Evolutionary conservation across 2,113 vertebrate species (phyloP).

Genomic region (Euleptes europaea): DNA sequence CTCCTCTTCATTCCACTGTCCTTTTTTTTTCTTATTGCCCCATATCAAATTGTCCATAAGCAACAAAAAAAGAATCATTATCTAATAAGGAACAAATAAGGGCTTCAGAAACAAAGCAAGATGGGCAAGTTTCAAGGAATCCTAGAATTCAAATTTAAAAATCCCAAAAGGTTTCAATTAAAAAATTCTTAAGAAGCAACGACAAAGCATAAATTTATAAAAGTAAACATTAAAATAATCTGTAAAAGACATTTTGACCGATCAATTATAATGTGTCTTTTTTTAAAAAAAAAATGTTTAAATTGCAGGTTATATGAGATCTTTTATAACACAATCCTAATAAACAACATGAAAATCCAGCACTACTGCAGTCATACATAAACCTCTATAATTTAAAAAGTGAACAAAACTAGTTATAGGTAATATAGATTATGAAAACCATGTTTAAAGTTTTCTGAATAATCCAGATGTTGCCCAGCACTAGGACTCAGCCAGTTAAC

Average conservation of each 20-base stretch:
- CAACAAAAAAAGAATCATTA: neutral
- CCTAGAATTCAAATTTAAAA: neutral
- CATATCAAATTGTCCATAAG: constrained; percentile 42
- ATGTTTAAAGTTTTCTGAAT: neutral
- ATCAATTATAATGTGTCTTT: neutral
- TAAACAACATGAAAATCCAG: neutral
- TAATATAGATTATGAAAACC: neutral
- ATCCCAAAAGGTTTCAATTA: neutral
- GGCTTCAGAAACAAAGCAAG: constrained; percentile 2
- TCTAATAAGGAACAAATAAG: neutral
- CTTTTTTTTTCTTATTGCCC: constrained; percentile 49
- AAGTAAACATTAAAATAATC: neutral
- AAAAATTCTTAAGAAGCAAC: neutral
- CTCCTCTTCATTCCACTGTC: constrained; percentile 53
- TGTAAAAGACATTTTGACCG: neutral
- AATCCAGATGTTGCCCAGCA: constrained; percentile 19
- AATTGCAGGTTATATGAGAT: neutral
- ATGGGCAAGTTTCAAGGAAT: neutral
- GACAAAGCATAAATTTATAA: neutral
- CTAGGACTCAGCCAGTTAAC: constrained; percentile 1
- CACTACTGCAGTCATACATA: neutral
- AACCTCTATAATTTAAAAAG: neutral
- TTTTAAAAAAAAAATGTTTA: neutral
- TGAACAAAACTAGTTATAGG: neutral
- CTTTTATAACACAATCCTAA: neutral